A percentile compares a stretch with the other conserved stretches of the same genome.
Evolutionary conservation across 2,888 invertebrate species (phyloP).

Genomic region (Microctonus aethiopoides): DNA sequence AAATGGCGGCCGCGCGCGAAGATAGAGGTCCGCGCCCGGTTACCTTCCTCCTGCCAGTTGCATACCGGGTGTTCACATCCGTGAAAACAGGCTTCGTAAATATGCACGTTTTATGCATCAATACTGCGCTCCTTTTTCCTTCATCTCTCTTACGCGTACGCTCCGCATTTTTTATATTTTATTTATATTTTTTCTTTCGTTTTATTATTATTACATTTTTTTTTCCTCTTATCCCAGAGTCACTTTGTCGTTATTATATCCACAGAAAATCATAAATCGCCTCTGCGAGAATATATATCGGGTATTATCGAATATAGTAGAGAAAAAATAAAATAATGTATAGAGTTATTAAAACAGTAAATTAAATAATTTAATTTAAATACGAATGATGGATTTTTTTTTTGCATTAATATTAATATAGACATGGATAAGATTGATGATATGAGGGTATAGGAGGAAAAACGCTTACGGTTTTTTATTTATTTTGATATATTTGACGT

Average conservation of each 20-base stretch:
- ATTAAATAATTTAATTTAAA: no score
- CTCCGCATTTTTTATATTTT: conserved; percentile 10
- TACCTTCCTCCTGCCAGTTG: conserved; percentile 53
- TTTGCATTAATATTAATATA: no score
- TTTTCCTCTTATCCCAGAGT: not conserved
- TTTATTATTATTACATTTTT: not conserved
- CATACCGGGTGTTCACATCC: conserved; percentile 66
- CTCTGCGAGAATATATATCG: no score
- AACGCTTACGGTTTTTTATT: not conserved
- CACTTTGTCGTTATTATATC: no score
- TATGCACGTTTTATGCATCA: conserved; percentile 63
- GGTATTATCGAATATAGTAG: no score
- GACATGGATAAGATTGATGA: not conserved
- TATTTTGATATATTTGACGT: not conserved
- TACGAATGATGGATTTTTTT: no score
- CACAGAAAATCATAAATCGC: no score
- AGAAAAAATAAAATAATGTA: no score
- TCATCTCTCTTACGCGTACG: not conserved
- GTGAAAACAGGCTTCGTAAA: conserved; percentile 65
- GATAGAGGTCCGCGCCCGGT: conserved; percentile 50
- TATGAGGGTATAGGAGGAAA: not conserved
- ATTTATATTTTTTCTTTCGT: not conserved
- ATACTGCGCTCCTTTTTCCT: conserved; percentile 47
- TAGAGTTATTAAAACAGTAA: no score
- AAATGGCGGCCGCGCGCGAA: conserved; percentile 54